Base-by-base conservation (phyloP, 1,140 invertebrate genomes). In the Atta cephalotes region DNA sequence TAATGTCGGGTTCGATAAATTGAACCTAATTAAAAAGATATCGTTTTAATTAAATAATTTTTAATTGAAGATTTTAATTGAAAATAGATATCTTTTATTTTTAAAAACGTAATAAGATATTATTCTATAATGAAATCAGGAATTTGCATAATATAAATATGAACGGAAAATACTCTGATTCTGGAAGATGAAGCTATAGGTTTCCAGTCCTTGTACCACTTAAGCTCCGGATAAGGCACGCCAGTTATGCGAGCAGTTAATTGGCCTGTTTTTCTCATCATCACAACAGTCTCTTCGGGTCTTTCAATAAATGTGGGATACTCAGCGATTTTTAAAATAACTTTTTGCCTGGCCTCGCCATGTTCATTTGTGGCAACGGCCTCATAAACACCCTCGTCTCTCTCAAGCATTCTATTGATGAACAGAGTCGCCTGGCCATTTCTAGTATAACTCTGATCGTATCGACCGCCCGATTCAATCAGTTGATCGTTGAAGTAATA, bases 151-250 rank as follows among this genome's bases (percentile, higher is more conserved):
- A 74, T 62, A 71, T 21, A 68, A 71, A 49, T 14, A 58, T 63
- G 6, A 68, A 85, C 12, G 14, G 2, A 56, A 84, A 70, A 63
- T 91, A 98, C 97, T 96, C 98, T 98, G 28, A 98, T 97, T 90
- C 98, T 97, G 7, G 96, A 96, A 0, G 98, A 98, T 2, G 97
- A 94, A 2, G 97, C 97, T 7, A 99, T 93, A 2, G 98, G 98
- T 92, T 98, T 97, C 98, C 98, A 99, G 94, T 99, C 98, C 95
- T 99, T 99, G 95, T 98, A 99, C 98, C 98, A 99, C 93, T 98
- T 99, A n/a, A 99, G 97, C 88, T 98, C 98, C 0, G 99, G 99
- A 91, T 97, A 97, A 0, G 99, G 99, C 79, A 98, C 97, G 14
- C 99, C 99, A 39, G 97, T 97, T 62, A 99, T 97, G 71, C 97